Conservation (phyloP, 2,797 vertebrate genomes). For the Eulemur rubriventer region DNA sequence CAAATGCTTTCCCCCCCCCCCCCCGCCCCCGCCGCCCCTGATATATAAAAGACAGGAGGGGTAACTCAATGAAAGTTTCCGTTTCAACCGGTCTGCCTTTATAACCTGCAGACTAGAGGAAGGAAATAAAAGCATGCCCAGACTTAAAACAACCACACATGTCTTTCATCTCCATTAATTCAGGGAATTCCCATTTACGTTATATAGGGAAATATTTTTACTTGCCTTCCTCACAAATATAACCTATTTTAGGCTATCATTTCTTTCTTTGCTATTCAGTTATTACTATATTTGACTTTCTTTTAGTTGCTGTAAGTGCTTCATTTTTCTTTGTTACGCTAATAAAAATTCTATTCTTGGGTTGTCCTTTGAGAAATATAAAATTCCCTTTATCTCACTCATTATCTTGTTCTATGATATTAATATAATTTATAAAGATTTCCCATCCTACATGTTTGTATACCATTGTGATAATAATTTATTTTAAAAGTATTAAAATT, state of each 20-base stretch:
- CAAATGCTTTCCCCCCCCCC: neutral
- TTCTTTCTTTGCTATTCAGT: conserved; percentile 36
- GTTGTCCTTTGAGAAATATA: neutral
- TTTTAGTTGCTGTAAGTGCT: neutral
- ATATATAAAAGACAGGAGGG: neutral
- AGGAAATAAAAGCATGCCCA: neutral
- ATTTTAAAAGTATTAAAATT: conserved; percentile 34
- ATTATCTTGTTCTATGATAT: neutral
- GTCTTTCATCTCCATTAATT: neutral
- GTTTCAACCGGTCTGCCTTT: neutral
- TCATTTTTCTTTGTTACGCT: conserved; percentile 20
- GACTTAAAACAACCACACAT: neutral
- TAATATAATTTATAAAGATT: neutral
- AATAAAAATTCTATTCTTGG: neutral
- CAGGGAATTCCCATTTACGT: neutral
- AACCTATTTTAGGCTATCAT: conserved; percentile 10
- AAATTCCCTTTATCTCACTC: neutral
- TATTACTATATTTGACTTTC: conserved; percentile 4
- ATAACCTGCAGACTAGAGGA: neutral
- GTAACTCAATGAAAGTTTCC: conserved; percentile 13
- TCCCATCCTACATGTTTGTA: neutral
- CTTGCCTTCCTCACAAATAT: conserved; percentile 7
- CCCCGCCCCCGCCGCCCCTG: too few relatives aligned
- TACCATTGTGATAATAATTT: neutral
- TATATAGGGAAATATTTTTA: neutral